Conservation (phyloP, 2,113 vertebrate species). For the Conger conger region DNA sequence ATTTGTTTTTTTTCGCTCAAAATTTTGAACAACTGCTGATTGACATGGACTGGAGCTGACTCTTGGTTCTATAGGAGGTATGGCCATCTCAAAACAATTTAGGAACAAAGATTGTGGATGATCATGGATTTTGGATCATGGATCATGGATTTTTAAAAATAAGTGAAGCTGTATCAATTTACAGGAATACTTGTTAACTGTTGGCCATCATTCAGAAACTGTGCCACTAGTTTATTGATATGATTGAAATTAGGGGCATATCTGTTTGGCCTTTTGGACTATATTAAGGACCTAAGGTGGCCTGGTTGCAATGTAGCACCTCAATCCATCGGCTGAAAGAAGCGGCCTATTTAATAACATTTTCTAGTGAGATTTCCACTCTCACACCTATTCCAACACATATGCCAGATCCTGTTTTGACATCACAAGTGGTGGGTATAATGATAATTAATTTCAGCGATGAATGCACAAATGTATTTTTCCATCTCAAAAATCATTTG, state of each 20-base stretch:
- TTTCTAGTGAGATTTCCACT: neutral
- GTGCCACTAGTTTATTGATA: neutral
- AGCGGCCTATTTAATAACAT: neutral
- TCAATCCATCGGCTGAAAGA: neutral
- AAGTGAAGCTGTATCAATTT: neutral
- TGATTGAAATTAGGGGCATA: neutral
- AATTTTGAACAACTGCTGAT: neutral
- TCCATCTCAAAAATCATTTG: neutral
- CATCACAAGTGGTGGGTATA: neutral
- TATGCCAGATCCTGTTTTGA: neutral
- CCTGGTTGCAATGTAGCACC: neutral
- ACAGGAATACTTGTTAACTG: neutral
- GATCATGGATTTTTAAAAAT: neutral
- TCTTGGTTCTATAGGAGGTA: neutral
- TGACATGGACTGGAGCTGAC: neutral
- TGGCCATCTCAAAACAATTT: neutral
- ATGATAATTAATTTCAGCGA: neutral
- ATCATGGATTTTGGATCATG: no score
- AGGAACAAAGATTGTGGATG: neutral
- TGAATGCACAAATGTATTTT: neutral
- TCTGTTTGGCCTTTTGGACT: neutral
- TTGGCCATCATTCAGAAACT: neutral
- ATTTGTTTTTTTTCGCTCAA: neutral
- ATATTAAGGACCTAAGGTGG: neutral
- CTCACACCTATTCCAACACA: neutral